Base-by-base conservation (phyloP, 1,140 invertebrate species). In the Drosophila navojoa region DNA sequence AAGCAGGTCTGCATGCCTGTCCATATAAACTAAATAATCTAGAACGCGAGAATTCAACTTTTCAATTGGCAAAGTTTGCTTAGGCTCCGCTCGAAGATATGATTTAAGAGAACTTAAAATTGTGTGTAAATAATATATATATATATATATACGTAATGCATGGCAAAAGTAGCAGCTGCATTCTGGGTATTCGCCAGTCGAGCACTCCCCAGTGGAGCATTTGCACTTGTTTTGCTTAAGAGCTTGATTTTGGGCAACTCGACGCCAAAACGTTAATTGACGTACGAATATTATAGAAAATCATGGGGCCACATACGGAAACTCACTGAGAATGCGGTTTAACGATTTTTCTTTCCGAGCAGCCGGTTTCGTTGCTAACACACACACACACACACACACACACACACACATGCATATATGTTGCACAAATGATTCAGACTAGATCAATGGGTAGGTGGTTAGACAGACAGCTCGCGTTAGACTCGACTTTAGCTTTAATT, bases 291-390 rank as follows among this genome's bases (percentile, higher is more conserved):
- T 81, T 53, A 63, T 69, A 45, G 40, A 74, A 85, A 86, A 75
- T 66, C 58, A 71, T 40, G 59, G 38, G 27, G 49, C 64, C 27
- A 27, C 45, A 61, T 79, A 73, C 66, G 82, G 82, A 87, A 76
- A 87, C 64, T 87, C 22, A 42, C 11, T 49, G 45, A 81, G 75
- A 86, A 81, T 81, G 71, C 58, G 49, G 71, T 60, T 73, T 68
- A 42, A 29, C 38, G 4, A 22, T 47, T 52, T 74, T 44, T 61
- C 61, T 70, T 53, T 66, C 60, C 66, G 42, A 19, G 13, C 52
- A 76, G 72, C 64, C 67, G 29, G 63, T 70, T 81, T 72, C 6
- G 32, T 27, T 10, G 29, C 16, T 47, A 57, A 15, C n/a, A 47
- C 44, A 47, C 44, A 47, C 16, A 47, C 44, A 47, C 44, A 47